Evolutionary conservation across 2,113 vertebrate genomes (phyloP), one percentile per base, ranked within the genome.

Genomic region (Menidia beryllina): DNA sequence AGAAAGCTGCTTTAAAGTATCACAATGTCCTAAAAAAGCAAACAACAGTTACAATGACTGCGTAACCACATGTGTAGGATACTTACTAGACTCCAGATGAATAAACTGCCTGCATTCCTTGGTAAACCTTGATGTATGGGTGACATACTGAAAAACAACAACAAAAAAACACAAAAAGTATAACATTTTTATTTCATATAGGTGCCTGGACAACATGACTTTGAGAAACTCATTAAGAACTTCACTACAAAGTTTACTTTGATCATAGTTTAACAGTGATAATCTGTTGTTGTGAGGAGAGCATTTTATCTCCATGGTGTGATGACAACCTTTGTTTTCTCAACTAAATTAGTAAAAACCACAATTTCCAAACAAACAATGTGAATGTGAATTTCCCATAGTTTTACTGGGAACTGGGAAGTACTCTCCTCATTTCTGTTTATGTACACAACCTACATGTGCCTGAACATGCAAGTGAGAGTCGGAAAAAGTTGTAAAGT

Each of bases 31-130:
- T 72, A 34, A 75, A 72, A 47, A 59, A 51, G 75, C 62, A 38
- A 70, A 78, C 74, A 51, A 41, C 59, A 50, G 39, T 34, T 64
- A 1, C 60, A 69, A 58, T 73, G 0, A 45, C 26, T 21, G 17
- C 4, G 20, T 34, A n/a, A 62, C 71, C 75, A 68, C 65, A 83
- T 74, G 72, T 72, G 25, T 36, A 19, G 55, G 19, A 0, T 12
- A 95, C 97, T 97, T 92, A 99, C 97, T 98, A 98, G 86, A 98
- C 91, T 74, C 95, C 97, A 34, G 97, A 99, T 4, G 96, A 96
- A 86, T 96, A 97, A 69, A 98, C 92, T 1, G 94, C 94, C 72
- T 97, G 96, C 96, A 98, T 96, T 72, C 94, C 96, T 87, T 98
- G 97, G 86, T 98, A 99, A 59, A 98, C 91, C 86, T 96, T 98